Percentiles rank a stretch among this genome's conserved stretches.
phyloP scores from a whole-genome alignment of 2,888 invertebrate species.

The Ophraella communa region DNA sequence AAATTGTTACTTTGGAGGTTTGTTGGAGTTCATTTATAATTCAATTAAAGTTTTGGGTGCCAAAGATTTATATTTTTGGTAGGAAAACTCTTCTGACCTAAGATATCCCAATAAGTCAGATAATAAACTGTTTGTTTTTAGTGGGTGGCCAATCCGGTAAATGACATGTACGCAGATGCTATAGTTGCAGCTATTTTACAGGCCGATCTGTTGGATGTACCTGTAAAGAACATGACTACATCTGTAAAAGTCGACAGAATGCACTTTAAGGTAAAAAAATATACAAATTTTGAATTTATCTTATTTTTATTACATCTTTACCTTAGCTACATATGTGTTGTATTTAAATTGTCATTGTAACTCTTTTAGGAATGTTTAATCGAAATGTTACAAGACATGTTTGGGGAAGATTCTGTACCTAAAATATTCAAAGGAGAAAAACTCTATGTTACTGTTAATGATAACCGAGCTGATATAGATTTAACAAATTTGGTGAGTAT shows the following conservation, averaged over 20 bases:
- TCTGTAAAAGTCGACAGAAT: slow-evolving; percentile 82
- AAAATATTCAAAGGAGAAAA: slow-evolving; percentile 93
- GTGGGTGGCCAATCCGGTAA: slow-evolving; percentile 94
- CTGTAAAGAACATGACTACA: slow-evolving; percentile 67
- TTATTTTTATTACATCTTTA: too few species aligned
- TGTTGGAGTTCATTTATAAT: not conserved
- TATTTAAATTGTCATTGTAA: not conserved
- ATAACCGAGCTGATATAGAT: slow-evolving; percentile 85
- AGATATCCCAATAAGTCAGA: too few species aligned
- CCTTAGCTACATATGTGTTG: too few species aligned
- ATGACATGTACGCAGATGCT: slow-evolving; percentile 98
- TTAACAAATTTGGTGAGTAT: slow-evolving; percentile 72
- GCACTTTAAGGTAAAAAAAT: slow-evolving; percentile 74
- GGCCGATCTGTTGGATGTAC: slow-evolving; percentile 74
- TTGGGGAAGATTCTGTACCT: slow-evolving; percentile 91
- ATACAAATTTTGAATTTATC: too few species aligned
- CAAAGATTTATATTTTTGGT: too few species aligned
- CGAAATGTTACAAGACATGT: slow-evolving; percentile 93
- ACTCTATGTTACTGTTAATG: slow-evolving; percentile 83
- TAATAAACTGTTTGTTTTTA: too few species aligned
- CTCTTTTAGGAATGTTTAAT: slow-evolving; percentile 77
- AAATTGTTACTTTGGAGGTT: slow-evolving; percentile 80
- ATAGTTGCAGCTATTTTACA: slow-evolving; percentile 87
- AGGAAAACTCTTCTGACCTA: too few species aligned
- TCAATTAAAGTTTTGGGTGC: slow-evolving; percentile 16